A percentile compares a stretch with the other conserved stretches of the same genome.
phyloP scores from a whole-genome alignment of 1,140 invertebrate genomes.

The Meloidogyne exigua region DNA sequence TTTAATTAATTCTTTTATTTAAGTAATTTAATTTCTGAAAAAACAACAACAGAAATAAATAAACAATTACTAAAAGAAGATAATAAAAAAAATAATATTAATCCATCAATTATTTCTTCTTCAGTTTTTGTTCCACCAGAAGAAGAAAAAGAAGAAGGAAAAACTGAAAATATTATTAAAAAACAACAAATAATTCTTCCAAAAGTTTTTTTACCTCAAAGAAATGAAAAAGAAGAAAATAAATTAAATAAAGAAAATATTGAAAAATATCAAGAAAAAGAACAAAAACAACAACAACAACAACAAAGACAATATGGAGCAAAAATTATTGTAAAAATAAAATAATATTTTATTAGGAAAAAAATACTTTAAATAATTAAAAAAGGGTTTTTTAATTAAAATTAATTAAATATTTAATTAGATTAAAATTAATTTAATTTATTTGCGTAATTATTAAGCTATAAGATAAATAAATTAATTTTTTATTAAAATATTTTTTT shows the following conservation, averaged over 20 bases:
- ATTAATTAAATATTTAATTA: too few species aligned
- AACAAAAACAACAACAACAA: background rate
- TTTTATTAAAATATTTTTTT: background rate
- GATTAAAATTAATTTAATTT: too few species aligned
- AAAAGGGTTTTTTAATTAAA: too few species aligned
- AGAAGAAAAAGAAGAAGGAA: slow-evolving; percentile 8
- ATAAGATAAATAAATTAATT: background rate
- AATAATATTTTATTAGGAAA: too few species aligned
- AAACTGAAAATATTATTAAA: background rate
- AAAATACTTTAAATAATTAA: too few species aligned
- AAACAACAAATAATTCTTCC: slow-evolving; percentile 2
- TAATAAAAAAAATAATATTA: background rate
- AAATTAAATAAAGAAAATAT: background rate
- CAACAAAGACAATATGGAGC: slow-evolving; percentile 23
- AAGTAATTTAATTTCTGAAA: background rate
- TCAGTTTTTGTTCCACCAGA: slow-evolving; percentile 1
- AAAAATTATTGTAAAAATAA: slow-evolving; percentile 21
- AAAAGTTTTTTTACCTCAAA: slow-evolving; percentile 3
- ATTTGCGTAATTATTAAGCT: too few species aligned
- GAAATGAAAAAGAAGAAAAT: background rate
- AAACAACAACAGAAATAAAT: background rate
- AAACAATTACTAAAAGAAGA: background rate
- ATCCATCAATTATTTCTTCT: background rate
- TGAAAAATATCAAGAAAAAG: background rate
- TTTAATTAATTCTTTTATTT: background rate